These are phyloP conservation scores for Leguminivora glycinivorella DNA, from an alignment of 1,140 invertebrate species.

Conservation along the genomic window DNA sequence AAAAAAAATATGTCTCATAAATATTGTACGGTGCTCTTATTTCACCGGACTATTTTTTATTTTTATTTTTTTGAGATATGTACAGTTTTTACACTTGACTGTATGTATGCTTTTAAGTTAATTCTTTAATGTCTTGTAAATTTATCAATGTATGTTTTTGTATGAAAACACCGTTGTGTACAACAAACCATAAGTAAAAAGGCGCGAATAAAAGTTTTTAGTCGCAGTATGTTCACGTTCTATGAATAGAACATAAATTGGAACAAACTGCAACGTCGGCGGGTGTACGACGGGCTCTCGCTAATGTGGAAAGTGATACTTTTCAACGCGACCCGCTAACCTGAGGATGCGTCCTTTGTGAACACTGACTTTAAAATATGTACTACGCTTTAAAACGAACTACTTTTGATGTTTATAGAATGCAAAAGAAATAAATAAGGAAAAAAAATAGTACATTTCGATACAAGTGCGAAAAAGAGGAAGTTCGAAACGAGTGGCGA, in stretches of 20 bases:
- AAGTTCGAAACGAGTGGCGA: no score
- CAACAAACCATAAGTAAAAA: not conserved
- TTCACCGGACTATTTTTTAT: no score
- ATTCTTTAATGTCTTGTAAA: not conserved
- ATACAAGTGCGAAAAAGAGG: no score
- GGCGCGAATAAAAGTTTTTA: slow-evolving; percentile 13
- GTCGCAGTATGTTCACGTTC: slow-evolving; percentile 17
- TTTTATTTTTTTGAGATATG: no score
- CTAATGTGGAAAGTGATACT: slow-evolving; percentile 25
- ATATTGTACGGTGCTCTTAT: no score
- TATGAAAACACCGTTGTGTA: not conserved
- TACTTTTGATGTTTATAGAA: not conserved
- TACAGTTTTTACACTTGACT: no score
- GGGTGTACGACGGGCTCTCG: not conserved
- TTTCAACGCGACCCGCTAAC: slow-evolving; percentile 24
- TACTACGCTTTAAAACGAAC: not conserved
- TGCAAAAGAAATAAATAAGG: no score
- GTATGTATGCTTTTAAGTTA: no score
- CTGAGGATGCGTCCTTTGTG: slow-evolving; percentile 1
- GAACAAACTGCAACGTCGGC: slow-evolving; percentile 19
- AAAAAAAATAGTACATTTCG: no score
- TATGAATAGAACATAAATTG: slow-evolving; percentile 27
- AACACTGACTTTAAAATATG: not conserved
- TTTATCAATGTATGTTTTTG: not conserved
- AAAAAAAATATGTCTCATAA: no score